phyloP scores from a whole-genome alignment of 1,140 invertebrate species.

The Lamellibrachia luymesi region DNA sequence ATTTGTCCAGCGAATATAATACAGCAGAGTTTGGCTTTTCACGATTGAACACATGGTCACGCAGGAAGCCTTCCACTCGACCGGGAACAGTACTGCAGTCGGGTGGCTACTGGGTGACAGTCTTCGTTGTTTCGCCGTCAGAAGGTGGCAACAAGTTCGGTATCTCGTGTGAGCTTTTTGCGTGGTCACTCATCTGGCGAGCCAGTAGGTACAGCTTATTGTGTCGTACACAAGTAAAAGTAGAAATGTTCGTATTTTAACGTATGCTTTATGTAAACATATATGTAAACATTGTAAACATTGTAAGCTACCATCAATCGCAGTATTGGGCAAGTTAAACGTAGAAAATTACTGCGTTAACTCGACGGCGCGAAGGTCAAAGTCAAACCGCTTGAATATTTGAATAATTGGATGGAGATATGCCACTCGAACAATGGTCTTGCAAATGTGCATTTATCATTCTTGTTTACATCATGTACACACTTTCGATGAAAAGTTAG shows the following conservation, averaged over 20 bases:
- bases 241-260: not conserved
- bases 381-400: not conserved
- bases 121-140: not conserved
- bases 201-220: not conserved
- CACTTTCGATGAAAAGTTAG: too few species aligned
- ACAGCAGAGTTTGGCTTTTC: not conserved
- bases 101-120: not conserved
- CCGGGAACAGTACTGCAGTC: not conserved
- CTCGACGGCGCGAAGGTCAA: not conserved
- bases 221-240: not conserved
- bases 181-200: not conserved
- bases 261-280: not conserved
- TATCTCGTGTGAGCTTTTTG: not conserved
- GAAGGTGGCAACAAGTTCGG: not conserved
- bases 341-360: not conserved
- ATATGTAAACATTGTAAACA: not conserved
- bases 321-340: not conserved
- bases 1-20: not conserved
- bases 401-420: not conserved
- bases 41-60: not conserved
- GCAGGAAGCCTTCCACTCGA: not conserved
- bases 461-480: too few species aligned
- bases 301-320: not conserved
- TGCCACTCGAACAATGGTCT: not conserved
- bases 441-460: not conserved